Conservation (phyloP, 2,113 vertebrate genomes). For the Anseranas semipalmata region DNA sequence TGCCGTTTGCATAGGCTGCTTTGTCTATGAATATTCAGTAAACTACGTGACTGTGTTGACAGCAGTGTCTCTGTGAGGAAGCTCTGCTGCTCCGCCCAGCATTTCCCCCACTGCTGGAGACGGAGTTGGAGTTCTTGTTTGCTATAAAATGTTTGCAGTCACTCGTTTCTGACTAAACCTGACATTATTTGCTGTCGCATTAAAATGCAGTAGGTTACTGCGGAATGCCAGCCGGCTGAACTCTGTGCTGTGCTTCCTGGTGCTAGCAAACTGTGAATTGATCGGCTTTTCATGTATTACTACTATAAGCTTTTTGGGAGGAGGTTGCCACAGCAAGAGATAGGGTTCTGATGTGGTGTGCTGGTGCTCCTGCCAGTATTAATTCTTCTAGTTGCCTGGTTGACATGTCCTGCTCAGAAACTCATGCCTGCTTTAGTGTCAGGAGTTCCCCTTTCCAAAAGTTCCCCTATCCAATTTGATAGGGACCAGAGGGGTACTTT, state of each 20-base stretch:
- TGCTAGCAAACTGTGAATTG: not conserved
- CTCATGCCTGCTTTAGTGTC: not conserved
- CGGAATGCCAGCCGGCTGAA: accelerated
- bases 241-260: not conserved
- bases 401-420: not conserved
- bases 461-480: too few species aligned
- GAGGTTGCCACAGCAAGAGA: not conserved
- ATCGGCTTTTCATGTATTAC: not conserved
- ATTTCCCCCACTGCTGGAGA: accelerated
- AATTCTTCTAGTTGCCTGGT: not conserved
- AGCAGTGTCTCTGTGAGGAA: not conserved
- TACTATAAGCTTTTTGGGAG: not conserved
- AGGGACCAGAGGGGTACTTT: accelerated
- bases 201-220: accelerated
- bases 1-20: accelerated
- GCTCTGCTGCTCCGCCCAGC: not conserved
- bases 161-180: not conserved
- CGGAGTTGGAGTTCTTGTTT: not conserved
- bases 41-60: not conserved
- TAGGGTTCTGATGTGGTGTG: not conserved
- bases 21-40: not conserved
- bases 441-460: not conserved
- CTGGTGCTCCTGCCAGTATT: not conserved
- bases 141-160: not conserved
- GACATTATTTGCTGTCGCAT: accelerated